Percentiles rank a stretch among this genome's conserved stretches.
phyloP scores from a whole-genome alignment of 2,113 vertebrate species.

The Ophiodon elongatus region DNA sequence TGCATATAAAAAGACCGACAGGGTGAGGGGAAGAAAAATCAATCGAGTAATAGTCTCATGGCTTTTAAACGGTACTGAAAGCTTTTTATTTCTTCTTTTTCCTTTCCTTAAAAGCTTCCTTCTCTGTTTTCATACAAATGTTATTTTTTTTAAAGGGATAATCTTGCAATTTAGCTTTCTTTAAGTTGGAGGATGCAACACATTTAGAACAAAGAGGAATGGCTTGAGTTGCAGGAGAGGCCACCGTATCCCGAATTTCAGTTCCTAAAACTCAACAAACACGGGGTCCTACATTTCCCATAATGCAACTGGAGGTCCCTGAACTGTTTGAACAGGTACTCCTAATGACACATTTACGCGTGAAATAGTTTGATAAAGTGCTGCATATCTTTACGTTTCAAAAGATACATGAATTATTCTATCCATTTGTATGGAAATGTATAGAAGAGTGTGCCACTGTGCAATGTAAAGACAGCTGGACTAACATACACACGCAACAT shows the following conservation, averaged over 20 bases:
- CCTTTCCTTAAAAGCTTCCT: slow-evolving; percentile 1
- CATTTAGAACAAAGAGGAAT: neutral
- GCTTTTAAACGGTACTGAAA: slow-evolving; percentile 30
- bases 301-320: neutral
- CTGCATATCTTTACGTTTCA: neutral
- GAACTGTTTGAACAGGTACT: neutral
- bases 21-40: neutral
- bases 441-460: neutral
- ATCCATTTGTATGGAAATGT: too few species aligned
- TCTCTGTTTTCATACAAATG: slow-evolving; percentile 7
- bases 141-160: slow-evolving; percentile 19
- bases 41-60: neutral
- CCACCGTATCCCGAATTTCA: neutral
- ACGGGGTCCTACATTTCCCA: neutral
- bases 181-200: neutral
- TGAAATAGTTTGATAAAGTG: neutral
- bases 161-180: neutral
- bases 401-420: neutral
- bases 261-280: neutral
- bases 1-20: slow-evolving; percentile 8
- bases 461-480: neutral
- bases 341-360: neutral
- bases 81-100: neutral
- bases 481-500: neutral
- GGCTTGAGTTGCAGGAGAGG: neutral